Evolutionary conservation across 2,888 invertebrate genomes (phyloP).

Genomic region (Lasioglossum pauxillum): DNA sequence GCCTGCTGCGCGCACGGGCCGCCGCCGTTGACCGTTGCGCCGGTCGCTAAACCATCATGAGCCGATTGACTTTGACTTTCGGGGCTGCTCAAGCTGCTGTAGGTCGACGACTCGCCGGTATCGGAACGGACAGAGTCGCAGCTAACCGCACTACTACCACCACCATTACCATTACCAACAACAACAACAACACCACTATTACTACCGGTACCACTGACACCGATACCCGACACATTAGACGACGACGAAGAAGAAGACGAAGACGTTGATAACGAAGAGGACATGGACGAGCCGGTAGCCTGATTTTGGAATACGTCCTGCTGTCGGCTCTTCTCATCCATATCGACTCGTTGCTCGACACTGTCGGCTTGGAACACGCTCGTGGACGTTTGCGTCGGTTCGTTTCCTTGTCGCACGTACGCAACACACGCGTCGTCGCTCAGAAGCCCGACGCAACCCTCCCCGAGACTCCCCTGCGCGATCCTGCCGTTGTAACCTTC

Average conservation of each 20-base stretch:
- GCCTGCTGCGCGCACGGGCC: constrained; percentile 81
- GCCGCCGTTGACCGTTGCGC: constrained; percentile 82
- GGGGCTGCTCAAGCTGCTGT: constrained; percentile 85
- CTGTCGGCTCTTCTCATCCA: constrained; percentile 68
- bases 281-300: constrained; percentile 50
- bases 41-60: constrained; percentile 65
- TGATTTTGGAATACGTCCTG: constrained; percentile 69
- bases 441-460: constrained; percentile 52
- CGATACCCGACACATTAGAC: constrained; percentile 47
- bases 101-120: constrained; percentile 87
- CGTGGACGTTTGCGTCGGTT: constrained; percentile 49
- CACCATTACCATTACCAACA: constrained; percentile 43
- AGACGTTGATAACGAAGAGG: constrained; percentile 52
- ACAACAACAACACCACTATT: constrained; percentile 44
- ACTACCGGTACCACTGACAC: constrained; percentile 53
- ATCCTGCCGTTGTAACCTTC: constrained; percentile 58
- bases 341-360: constrained; percentile 55
- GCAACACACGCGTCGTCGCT: constrained; percentile 64
- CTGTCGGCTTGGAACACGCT: constrained; percentile 56
- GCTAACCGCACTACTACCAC: constrained; percentile 73
- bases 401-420: constrained; percentile 55
- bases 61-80: constrained; percentile 81
- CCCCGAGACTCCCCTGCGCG: constrained; percentile 50
- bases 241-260: constrained; percentile 44
- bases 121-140: constrained; percentile 87